Evolutionary conservation across 2,888 invertebrate species (phyloP), one percentile per base, ranked within the genome.

Genomic region (Campoplex nolae): DNA sequence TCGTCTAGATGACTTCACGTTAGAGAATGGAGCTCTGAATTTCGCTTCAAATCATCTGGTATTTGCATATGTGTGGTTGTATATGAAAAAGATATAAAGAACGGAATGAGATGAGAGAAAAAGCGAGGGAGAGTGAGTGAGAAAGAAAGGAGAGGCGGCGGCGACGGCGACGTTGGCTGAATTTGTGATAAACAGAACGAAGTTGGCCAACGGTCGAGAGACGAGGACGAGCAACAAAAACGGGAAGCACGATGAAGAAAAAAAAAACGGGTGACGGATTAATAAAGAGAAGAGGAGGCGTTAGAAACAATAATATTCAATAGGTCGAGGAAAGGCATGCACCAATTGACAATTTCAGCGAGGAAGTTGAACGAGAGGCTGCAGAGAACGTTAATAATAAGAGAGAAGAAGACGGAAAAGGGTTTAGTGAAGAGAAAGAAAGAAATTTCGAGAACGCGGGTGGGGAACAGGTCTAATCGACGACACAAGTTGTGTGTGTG

Each of bases 181-280:
- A 85, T 89, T 88, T 77, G 65, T 79, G 85, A 88, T 89, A 89
- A 89, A 87, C 80, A 85, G 83, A 87, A 82, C 82, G 62, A 75
- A 54, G 62, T 56, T 58, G 23, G 45, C 58, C 84, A 87, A 87
- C 84, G 82, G 87, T 84, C 84, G 87, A 6, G 45, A 38, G 45
- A 38, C 68, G 84, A 65, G 83, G 65, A 83, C 58, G 58, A 65
- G 80, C 54, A 80, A 75, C 62, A 75, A 79, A 83, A 87, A 82
- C 76, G 78, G 85, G 85, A 85, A 71, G 82, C 38, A 62, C 62
- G 65, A 75, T 65, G 28, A 73, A 51, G 67, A 74, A 67, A 73
- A 54, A 54, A 38, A 38, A 23, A 23, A 23, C 23, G 35, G 42
- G 51, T 51, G 51, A 51, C 51, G 18, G 18, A 51, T 51, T 51